Evolutionary conservation across 2,113 vertebrate genomes (phyloP).

Genomic region (Stigmatopora nigra): DNA sequence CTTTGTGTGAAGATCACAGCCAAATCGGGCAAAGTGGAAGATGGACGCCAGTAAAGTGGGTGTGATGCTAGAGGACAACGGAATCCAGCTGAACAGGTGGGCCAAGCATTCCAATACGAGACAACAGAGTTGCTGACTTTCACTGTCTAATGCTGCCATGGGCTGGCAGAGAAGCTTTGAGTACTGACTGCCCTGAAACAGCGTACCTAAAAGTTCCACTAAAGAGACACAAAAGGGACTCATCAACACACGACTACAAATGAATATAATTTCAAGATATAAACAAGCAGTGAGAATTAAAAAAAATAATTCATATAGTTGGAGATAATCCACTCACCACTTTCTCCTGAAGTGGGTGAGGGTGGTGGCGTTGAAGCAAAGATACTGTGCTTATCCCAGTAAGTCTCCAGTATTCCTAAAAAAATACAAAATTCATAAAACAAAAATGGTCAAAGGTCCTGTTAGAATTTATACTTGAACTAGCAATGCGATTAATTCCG

Average conservation of each 20-base stretch:
- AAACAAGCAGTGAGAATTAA: not conserved
- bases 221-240: constrained; percentile 8
- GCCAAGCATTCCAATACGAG: constrained; percentile 93
- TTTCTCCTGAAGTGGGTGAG: constrained; percentile 91
- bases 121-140: constrained; percentile 88
- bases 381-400: constrained; percentile 96
- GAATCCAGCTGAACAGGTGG: constrained; percentile 99
- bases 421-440: not conserved
- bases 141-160: constrained; percentile 82
- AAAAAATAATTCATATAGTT: not conserved
- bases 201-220: constrained; percentile 77
- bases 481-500: too few relatives aligned
- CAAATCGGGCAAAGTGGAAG: constrained; percentile 95
- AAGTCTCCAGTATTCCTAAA: constrained; percentile 90
- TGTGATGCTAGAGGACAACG: constrained; percentile 92
- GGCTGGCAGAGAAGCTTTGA: constrained; percentile 86
- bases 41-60: constrained; percentile 93
- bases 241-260: constrained; percentile 8
- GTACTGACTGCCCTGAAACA: constrained; percentile 82
- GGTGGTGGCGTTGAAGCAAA: constrained; percentile 92
- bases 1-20: constrained; percentile 82
- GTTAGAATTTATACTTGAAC: not conserved
- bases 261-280: not conserved
- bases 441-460: not conserved
- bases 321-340: constrained; percentile 68